Evolutionary conservation across 2,797 vertebrate genomes (phyloP), one percentile per base, ranked within the genome.

Genomic region (Hoplostethus atlanticus): DNA sequence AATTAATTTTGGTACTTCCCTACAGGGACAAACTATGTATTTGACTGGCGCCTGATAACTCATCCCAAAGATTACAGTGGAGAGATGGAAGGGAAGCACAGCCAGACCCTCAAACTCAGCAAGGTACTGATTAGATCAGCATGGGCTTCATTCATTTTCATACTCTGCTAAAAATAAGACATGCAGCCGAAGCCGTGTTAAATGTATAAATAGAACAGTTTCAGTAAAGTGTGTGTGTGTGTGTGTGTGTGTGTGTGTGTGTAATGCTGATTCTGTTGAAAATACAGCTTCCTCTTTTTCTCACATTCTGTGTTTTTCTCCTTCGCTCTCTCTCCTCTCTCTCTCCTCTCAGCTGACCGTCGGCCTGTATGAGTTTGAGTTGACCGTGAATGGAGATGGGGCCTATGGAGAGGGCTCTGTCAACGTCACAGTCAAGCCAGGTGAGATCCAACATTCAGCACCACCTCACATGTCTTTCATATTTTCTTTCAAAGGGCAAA

Each of bases 381-480:
- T 99, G 30, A 90, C 93, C 0, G 98, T 97, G 7, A 92, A 96
- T 0, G 96, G 96, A 1, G 95, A 96, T 0, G 96, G 96, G 0
- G 94, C 96, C 0, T 92, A 93, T 0, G 98, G 98, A 44, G 97
- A 98, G 88, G 97, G 97, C 74, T 97, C 95, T 0, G 97, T 99
- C 87, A 99, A 99, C 1, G 97, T 99, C 11, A 99, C 97, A 0
- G 98, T 99, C 62, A 98, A 97, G 83, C 97, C 98, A 94, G 95
- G 98, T 99, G 90, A 92, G 91, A 2, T 7, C 0, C 4, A 65
- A 52, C 61, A 54, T 25, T 51, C 40, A 57, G 6, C n/a, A 1
- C 2, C 2, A 0, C 9, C 3, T 31, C 16, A 42, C 42, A 28
- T 21, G 6, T n/a, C 16, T 13, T 61, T 13, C 8, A 17, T 34